These are phyloP conservation scores for Nylanderia fulva DNA, from an alignment of 1,140 invertebrate species.

Conservation along the genomic window DNA sequence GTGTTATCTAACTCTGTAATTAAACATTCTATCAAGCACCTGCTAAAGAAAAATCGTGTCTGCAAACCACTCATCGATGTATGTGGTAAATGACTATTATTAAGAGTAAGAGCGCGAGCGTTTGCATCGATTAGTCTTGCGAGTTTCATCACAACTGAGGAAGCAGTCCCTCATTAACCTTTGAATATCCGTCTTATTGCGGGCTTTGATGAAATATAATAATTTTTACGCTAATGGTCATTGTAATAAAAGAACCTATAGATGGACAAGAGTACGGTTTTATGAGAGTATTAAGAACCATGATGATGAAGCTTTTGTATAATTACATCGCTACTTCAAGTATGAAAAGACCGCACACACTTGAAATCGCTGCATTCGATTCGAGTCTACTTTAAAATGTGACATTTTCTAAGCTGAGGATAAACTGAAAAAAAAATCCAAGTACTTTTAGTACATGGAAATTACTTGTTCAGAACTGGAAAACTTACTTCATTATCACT, in stretches of 20 bases:
- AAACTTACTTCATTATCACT: too few species aligned
- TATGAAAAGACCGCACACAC: background rate
- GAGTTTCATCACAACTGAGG: constrained; percentile 37
- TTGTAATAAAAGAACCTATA: background rate
- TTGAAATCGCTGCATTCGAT: background rate
- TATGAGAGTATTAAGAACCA: background rate
- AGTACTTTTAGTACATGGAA: too few species aligned
- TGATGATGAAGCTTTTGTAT: too few species aligned
- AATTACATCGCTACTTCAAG: background rate
- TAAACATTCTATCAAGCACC: constrained; percentile 36
- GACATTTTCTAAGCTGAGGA: background rate
- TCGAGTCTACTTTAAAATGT: constrained; percentile 15
- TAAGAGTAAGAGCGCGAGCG: constrained; percentile 37
- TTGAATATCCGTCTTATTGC: constrained; percentile 46
- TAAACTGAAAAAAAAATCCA: too few species aligned
- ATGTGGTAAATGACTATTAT: constrained; percentile 57
- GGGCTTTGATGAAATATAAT: constrained; percentile 5
- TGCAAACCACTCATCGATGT: constrained; percentile 21
- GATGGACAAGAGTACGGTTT: background rate
- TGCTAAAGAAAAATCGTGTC: constrained; percentile 7
- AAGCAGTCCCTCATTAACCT: constrained; percentile 55
- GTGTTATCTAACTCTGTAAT: constrained; percentile 17
- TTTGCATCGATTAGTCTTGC: constrained; percentile 55
- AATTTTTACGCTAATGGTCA: background rate
- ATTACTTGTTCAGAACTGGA: too few species aligned